Base-by-base conservation (phyloP, 2,888 invertebrate species). In the Ornithoptera alexandrae region DNA sequence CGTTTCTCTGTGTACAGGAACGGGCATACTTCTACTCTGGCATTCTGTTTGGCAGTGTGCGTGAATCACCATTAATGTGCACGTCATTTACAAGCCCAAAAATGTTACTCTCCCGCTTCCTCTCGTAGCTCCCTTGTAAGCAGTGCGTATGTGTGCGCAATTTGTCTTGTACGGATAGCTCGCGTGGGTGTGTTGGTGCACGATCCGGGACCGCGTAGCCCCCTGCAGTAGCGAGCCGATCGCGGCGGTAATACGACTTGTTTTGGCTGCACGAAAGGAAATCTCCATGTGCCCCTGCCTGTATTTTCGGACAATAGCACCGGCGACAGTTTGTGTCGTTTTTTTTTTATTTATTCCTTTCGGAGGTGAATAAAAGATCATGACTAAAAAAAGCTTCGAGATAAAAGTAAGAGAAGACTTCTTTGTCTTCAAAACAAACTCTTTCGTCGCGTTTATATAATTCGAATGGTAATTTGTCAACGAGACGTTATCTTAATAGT, bases 171-270 rank as follows among this genome's bases (percentile, higher is more conserved):
- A 73, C 71, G 73, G 75, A 85, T 78, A 87, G 87, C 87, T 86
- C 72, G 59, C 73, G 71, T 72, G 72, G n/a, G 64, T 80, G 89
- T 90, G 86, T 87, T 83, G 75, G 90, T 86, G 88, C 80, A 77
- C 83, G 81, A 85, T 90, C 91, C 91, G 89, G 91, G 84, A 84
- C 82, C 81, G 80, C 86, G 87, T 88, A 90, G 90, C 90, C 89
- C 90, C 91, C 92, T 90, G 87, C 89, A 92, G 92, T 92, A 82
- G 82, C 82, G 85, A 88, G 84, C 87, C 86, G 85, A 80, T 75
- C 85, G 88, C 87, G 87, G 87, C 83, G 80, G 79, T 76, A 79
- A 85, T 86, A 88, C 90, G 85, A 89, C 91, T 89, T 78, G 80
- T 76, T 86, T 88, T 87, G 88, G 88, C 74, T 87, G 88, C 88